Evolutionary conservation across 2,888 invertebrate species (phyloP).

Genomic region (Campoplex nolae): DNA sequence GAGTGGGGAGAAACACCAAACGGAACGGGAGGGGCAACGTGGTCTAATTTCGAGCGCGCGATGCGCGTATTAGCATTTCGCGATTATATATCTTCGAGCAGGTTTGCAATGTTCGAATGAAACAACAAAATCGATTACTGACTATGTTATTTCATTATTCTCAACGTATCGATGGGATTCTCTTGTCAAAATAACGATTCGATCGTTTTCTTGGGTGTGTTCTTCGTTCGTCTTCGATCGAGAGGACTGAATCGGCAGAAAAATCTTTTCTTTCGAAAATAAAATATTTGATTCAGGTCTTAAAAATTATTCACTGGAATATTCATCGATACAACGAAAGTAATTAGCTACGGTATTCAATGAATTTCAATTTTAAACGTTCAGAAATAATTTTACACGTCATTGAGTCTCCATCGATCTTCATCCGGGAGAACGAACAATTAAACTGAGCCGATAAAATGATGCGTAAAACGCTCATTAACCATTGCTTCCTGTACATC

Average conservation of each 20-base stretch:
- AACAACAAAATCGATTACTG: neutral
- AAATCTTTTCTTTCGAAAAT: neutral
- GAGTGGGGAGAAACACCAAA: slow-evolving; percentile 51
- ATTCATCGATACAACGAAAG: neutral
- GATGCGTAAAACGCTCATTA: neutral
- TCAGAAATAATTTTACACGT: neutral
- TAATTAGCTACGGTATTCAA: neutral
- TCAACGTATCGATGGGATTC: neutral
- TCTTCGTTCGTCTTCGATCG: no score
- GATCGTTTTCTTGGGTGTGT: neutral
- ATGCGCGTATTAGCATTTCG: slow-evolving; percentile 60
- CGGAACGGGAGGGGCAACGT: slow-evolving; percentile 71
- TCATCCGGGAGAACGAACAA: neutral
- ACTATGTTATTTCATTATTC: neutral
- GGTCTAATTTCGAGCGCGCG: slow-evolving; percentile 76
- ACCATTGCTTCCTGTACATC: neutral
- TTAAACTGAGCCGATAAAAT: slow-evolving; percentile 11
- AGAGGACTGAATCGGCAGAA: neutral
- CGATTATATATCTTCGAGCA: slow-evolving; percentile 39
- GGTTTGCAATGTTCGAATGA: neutral
- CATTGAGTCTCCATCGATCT: neutral
- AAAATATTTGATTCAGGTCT: neutral
- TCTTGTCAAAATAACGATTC: neutral
- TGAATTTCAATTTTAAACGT: neutral
- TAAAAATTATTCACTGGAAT: neutral